These are phyloP conservation scores for Norana najaformis DNA, from an alignment of 2,888 invertebrate genomes.

Conservation along the genomic window DNA sequence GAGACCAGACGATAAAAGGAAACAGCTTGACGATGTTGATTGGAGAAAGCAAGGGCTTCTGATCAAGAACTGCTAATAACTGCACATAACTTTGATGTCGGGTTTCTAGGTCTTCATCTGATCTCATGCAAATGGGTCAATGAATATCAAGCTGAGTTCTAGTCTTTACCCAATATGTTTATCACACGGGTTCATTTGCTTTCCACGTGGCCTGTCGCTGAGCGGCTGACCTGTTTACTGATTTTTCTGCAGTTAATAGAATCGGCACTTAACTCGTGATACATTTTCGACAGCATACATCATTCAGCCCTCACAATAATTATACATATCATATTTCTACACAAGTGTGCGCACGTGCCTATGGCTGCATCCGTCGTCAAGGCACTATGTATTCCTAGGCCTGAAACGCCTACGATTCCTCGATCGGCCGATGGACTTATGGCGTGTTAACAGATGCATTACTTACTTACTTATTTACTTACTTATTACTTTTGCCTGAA, in stretches of 20 bases:
- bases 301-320: not conserved
- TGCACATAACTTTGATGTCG: not conserved
- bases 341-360: not conserved
- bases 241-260: not conserved
- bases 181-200: not conserved
- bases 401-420: too few relatives aligned
- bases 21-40: not conserved
- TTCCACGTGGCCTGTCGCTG: not conserved
- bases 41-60: not conserved
- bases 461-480: too few relatives aligned
- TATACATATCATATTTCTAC: not conserved
- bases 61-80: not conserved
- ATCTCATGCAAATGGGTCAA: conserved; percentile 5
- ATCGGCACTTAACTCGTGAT: not conserved
- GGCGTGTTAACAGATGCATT: too few relatives aligned
- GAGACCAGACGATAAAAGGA: not conserved
- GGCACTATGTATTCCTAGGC: not conserved
- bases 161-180: not conserved
- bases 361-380: too few relatives aligned
- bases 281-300: not conserved
- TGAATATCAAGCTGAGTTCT: not conserved
- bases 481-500: too few relatives aligned
- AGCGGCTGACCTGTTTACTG: not conserved
- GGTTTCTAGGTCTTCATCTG: not conserved
- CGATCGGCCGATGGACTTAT: too few relatives aligned